Conservation (phyloP, 92 coral and sea anemone species). For the Zoanthus sociatus region DNA sequence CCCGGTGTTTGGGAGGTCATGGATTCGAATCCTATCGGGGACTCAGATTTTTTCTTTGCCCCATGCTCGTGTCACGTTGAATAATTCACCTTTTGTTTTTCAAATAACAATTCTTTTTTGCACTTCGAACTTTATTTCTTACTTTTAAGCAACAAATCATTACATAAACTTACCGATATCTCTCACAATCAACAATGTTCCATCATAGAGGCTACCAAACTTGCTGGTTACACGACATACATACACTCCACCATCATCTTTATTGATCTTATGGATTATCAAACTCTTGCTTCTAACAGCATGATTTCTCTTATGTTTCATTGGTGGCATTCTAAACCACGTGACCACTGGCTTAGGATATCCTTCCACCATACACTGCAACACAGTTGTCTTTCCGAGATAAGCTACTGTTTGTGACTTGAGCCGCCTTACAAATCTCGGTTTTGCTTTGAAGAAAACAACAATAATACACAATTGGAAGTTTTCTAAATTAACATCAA, state of each 20-base stretch:
- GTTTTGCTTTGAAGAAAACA: slow-evolving; percentile 10
- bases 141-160: too few species aligned
- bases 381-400: slow-evolving; percentile 32
- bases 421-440: slow-evolving; percentile 15
- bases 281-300: slow-evolving; percentile 16
- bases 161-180: slow-evolving; percentile 36
- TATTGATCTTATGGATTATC: slow-evolving; percentile 24
- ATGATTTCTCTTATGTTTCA: slow-evolving; percentile 44
- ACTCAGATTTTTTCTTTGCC: too few species aligned
- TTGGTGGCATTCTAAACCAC: slow-evolving; percentile 50
- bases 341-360: slow-evolving; percentile 54
- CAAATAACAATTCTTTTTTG: too few species aligned
- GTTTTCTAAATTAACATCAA: not conserved
- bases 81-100: too few species aligned
- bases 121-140: too few species aligned
- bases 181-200: slow-evolving; percentile 33
- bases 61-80: too few species aligned
- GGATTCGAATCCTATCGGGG: too few species aligned
- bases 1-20: too few species aligned
- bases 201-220: slow-evolving; percentile 48
- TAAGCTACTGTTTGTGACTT: slow-evolving; percentile 18
- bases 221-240: slow-evolving; percentile 52
- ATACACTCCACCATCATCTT: slow-evolving; percentile 56
- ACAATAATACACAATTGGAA: not conserved
- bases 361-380: slow-evolving; percentile 50